phyloP scores from a whole-genome alignment of 2,113 vertebrate genomes.

The Eulemur macaco region DNA sequence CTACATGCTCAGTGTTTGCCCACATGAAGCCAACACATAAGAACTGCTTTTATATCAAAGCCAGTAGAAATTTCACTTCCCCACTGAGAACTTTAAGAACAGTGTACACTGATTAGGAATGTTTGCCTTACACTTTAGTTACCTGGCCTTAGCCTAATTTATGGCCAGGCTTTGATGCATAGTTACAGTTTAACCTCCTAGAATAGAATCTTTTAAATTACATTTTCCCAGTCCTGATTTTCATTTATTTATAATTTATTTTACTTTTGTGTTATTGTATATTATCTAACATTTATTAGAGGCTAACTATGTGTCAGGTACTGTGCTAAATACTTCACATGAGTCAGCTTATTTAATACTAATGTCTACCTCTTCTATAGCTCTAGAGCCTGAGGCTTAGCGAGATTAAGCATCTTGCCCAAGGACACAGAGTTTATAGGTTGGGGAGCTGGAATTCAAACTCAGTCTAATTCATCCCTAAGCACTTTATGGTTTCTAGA shows the following conservation, averaged over 20 bases:
- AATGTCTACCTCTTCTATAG: not conserved
- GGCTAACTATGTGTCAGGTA: not conserved
- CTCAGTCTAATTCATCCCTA: not conserved
- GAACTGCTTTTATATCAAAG: slow-evolving; percentile 4
- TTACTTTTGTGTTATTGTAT: not conserved
- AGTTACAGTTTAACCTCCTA: not conserved
- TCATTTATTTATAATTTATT: not conserved
- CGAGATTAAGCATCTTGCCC: not conserved
- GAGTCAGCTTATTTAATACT: not conserved
- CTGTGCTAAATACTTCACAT: not conserved
- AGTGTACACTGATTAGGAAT: not conserved
- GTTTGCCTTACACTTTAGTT: not conserved
- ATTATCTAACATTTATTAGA: not conserved
- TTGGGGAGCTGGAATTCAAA: not conserved
- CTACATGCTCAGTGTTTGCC: not conserved
- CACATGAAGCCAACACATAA: not conserved
- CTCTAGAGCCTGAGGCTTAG: not conserved
- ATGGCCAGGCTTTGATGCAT: not conserved
- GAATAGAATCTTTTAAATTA: not conserved
- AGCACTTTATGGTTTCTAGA: not conserved
- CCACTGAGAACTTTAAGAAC: not conserved
- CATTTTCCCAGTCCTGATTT: not conserved
- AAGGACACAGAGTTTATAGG: not conserved
- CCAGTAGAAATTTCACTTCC: not conserved
- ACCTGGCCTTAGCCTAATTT: not conserved